phyloP scores from a whole-genome alignment of 2,888 invertebrate genomes.

The Athalia circularis region DNA sequence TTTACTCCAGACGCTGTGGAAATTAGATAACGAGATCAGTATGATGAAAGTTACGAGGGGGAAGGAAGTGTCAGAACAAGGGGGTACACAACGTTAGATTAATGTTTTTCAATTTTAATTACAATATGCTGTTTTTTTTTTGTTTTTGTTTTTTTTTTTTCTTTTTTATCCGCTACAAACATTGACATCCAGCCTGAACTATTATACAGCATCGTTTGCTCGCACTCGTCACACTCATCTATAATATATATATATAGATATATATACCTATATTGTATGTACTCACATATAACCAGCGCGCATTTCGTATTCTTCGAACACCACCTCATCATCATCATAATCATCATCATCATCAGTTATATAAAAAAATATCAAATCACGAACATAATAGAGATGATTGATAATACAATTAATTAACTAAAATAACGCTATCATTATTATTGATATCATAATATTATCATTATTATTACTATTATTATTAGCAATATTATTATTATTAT shows the following conservation, averaged over 20 bases:
- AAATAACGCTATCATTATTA: constrained; percentile 70
- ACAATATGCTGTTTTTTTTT: constrained; percentile 70
- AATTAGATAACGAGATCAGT: constrained; percentile 18
- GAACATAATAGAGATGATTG: constrained; percentile 60
- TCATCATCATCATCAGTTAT: constrained; percentile 51
- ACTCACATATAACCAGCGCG: too few species aligned
- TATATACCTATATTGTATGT: not conserved
- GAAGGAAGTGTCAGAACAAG: constrained; percentile 33
- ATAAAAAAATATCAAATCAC: constrained; percentile 52
- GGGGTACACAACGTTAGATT: constrained; percentile 51
- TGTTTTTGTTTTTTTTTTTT: constrained; percentile 59
- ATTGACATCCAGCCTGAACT: constrained; percentile 74
- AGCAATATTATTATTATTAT: constrained; percentile 52
- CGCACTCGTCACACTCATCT: constrained; percentile 56
- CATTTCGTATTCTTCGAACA: constrained; percentile 30
- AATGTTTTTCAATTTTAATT: constrained; percentile 72
- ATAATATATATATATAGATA: not conserved
- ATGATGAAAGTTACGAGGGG: constrained; percentile 26
- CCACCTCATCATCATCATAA: constrained; percentile 23
- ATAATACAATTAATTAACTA: constrained; percentile 65
- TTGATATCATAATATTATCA: constrained; percentile 68
- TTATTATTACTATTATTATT: constrained; percentile 69
- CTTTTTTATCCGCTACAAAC: constrained; percentile 72
- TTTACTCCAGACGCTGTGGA: not conserved
- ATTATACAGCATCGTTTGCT: constrained; percentile 70